Percentiles rank a stretch among this genome's conserved stretches.
Evolutionary conservation across 53 echinoderm and acorn worm species (phyloP).

Genomic region (Astropecten irregularis): DNA sequence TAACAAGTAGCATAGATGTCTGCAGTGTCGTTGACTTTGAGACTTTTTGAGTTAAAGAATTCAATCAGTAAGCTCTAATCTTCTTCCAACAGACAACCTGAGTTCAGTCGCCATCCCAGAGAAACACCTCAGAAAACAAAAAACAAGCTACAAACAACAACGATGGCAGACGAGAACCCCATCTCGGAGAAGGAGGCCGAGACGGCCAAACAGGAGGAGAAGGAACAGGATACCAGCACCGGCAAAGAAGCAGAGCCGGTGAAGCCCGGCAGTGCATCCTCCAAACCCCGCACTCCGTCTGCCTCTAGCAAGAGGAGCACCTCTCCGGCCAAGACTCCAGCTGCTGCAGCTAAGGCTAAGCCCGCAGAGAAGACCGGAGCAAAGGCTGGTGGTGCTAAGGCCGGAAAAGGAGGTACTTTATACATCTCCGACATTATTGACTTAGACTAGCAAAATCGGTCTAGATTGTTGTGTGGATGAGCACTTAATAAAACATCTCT

Average conservation of each 20-base stretch:
- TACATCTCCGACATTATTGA: neutral
- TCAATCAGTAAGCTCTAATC: neutral
- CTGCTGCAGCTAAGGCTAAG: conserved; percentile 10
- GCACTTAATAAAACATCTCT: too few species aligned
- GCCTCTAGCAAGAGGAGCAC: conserved; percentile 35
- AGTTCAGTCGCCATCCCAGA: too few species aligned
- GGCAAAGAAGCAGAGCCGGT: neutral
- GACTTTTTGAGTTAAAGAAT: too few species aligned
- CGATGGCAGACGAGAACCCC: conserved; percentile 46
- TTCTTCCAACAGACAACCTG: neutral
- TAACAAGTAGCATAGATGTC: too few species aligned
- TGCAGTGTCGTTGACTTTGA: too few species aligned
- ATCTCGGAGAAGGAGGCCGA: conserved; percentile 54
- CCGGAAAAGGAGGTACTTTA: conserved; percentile 4
- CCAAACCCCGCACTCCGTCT: conserved; percentile 24
- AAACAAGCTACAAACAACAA: too few species aligned
- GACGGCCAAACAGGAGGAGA: conserved; percentile 49
- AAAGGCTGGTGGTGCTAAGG: conserved; percentile 18
- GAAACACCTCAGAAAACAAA: too few species aligned
- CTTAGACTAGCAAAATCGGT: neutral
- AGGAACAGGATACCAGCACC: conserved; percentile 43
- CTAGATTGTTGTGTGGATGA: too few species aligned
- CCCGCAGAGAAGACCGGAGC: conserved; percentile 32
- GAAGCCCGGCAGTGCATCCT: conserved; percentile 15
- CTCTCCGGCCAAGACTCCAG: conserved; percentile 28